Percentiles rank a stretch among this genome's conserved stretches.
Evolutionary conservation across 2,888 invertebrate genomes (phyloP).

Genomic region (Philereme vetulata): DNA sequence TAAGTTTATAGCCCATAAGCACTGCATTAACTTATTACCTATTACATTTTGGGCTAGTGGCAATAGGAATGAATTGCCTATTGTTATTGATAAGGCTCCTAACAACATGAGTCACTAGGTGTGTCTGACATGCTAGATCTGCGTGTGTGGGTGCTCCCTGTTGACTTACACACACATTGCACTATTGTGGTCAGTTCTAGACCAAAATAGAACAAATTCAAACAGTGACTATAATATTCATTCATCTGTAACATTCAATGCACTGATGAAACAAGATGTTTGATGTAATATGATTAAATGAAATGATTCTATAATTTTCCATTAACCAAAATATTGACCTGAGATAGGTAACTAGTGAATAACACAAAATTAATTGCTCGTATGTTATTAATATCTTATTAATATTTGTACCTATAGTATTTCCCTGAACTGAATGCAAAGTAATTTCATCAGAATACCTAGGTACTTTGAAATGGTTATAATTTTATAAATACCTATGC

Average conservation of each 20-base stretch:
- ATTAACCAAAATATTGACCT: too few species aligned
- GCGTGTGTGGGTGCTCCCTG: conserved; percentile 42
- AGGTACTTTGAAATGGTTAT: too few species aligned
- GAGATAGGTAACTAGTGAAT: too few species aligned
- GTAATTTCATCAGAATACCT: too few species aligned
- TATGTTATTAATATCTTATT: too few species aligned
- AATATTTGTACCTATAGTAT: too few species aligned
- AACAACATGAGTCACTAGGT: conserved; percentile 75
- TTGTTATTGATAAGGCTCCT: conserved; percentile 46
- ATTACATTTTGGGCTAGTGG: neutral
- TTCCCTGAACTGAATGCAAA: too few species aligned
- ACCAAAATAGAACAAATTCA: conserved; percentile 40
- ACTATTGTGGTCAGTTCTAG: conserved; percentile 40
- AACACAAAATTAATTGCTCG: too few species aligned
- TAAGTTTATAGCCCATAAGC: too few species aligned
- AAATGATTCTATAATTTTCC: too few species aligned
- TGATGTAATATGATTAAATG: neutral
- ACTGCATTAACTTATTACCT: neutral
- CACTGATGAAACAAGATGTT: conserved; percentile 5
- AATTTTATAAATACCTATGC: too few species aligned
- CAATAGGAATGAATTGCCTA: conserved; percentile 25
- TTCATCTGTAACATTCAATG: conserved; percentile 17
- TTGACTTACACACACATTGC: conserved; percentile 43
- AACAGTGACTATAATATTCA: conserved; percentile 25
- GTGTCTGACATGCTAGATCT: conserved; percentile 53